These are phyloP conservation scores for Aphodius granarius DNA, from an alignment of 2,888 invertebrate species.

Conservation along the genomic window DNA sequence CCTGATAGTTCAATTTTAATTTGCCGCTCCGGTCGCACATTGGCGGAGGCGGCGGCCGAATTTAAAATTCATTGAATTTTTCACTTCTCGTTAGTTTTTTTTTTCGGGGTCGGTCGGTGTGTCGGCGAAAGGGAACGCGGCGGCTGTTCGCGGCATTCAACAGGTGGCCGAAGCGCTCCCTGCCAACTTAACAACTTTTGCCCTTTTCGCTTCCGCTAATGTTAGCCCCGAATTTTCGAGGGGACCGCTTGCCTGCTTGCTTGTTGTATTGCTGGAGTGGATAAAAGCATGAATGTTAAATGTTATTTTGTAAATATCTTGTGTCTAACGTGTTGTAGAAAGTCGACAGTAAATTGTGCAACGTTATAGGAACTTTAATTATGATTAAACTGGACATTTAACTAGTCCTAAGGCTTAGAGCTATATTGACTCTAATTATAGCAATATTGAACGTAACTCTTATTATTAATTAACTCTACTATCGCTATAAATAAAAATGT, in stretches of 20 bases:
- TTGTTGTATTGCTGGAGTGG: background rate
- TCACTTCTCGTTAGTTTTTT: conserved; percentile 37
- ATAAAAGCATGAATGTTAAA: too few relatives aligned
- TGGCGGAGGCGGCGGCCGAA: conserved; percentile 33
- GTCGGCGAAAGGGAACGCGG: background rate
- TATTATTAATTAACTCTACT: too few relatives aligned
- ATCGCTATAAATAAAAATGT: too few relatives aligned
- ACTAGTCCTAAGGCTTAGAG: too few relatives aligned
- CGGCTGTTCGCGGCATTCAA: background rate
- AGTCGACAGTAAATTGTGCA: too few relatives aligned
- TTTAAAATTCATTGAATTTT: conserved; percentile 51
- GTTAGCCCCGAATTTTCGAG: background rate
- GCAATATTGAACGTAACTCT: too few relatives aligned
- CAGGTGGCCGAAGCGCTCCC: conserved; percentile 6
- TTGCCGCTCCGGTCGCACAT: conserved; percentile 17
- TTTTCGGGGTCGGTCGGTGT: background rate
- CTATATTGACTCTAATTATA: too few relatives aligned
- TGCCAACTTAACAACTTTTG: conserved; percentile 13
- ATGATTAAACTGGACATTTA: too few relatives aligned
- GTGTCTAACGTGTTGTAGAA: too few relatives aligned
- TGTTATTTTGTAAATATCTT: too few relatives aligned
- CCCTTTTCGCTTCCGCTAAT: background rate
- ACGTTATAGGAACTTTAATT: too few relatives aligned
- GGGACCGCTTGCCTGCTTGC: background rate
- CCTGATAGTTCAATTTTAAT: conserved; percentile 4